Base-by-base conservation (phyloP, 2,888 invertebrate species). In the Ceratothoa steindachneri region DNA sequence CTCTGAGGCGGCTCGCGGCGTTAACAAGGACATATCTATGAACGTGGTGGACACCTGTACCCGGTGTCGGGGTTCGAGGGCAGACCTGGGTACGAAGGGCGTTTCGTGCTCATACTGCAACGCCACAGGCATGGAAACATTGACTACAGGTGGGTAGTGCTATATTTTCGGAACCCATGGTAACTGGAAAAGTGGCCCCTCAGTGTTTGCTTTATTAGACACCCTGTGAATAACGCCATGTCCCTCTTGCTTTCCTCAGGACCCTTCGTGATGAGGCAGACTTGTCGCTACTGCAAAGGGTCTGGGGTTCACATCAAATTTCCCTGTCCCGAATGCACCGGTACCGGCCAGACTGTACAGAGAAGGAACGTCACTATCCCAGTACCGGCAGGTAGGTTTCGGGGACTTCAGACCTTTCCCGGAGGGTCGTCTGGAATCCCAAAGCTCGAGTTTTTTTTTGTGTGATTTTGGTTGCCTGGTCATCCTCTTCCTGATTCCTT, bases 181-280 rank as follows among this genome's bases (percentile, higher is more conserved):
- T 51, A 9, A n/a, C n/a, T 12, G 12, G n/a, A 51, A 9, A 12
- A 12, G 51, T 12, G 9, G 51, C 51, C 51, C 9, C 12, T 9
- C 9, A 12, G 51, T 51, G n/a, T 15, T 15, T 9, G 12, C n/a
- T 15, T 51, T 15, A 51, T 1, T 64, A 15, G 22, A 64, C 24
- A 1, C 65, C 41, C 41, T 41, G 41, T 9, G 41, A 9, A 41
- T 9, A 41, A 15, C 41, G 7, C 15, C 15, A 41, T 5, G 41
- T 41, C 41, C 41, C 41, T 41, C 41, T 41, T n/a, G n/a, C n/a
- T n/a, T 29, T 71, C 80, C 71, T 31, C 77, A 84, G 97, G 97
- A 30, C 97, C 97, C 69, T 98, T 97, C 85, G 91, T 97, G 29
- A 97, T 98, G 97, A 88, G 96, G 71, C 93, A 95, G 1, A 96